Base-by-base conservation (phyloP, 2,888 invertebrate species). In the Drosophila atroscutellata region DNA sequence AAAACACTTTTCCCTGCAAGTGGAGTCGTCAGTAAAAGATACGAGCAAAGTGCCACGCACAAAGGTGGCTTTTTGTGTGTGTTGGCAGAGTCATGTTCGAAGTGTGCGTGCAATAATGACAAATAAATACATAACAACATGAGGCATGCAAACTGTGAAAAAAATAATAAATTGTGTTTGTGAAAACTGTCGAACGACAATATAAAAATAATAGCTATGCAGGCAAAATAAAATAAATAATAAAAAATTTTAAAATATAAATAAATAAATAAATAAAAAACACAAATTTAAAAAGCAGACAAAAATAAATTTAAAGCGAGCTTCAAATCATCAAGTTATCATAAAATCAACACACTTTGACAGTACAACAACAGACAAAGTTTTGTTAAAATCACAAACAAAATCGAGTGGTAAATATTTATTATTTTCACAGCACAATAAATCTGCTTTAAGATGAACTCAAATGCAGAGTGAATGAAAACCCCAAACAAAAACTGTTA, bases 361-460 rank as follows among this genome's bases (percentile, higher is more conserved):
- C n/a, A 18, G 24, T 18, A 28, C 20, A 26, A 47, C 36, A n/a
- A 20, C 9, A 24, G 11, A 28, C 54, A n/a, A 47, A 26, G 3
- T 45, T 47, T 57, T 28, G n/a, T 42, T 50, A 34, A 50, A 51
- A 28, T 20, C 49, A 18, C 47, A 52, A 52, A 34, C 28, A 34
- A 57, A 68, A 30, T 34, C 56, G 54, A 56, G 63, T 78, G 84
- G 84, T 84, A 88, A 84, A 80, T 84, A 84, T 86, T 71, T 83
- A 69, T 86, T 86, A 66, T 45, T 67, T 66, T 28, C 58, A 70
- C 69, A 84, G 37, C 20, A 65, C 51, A 65, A 76, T 87, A 77
- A 88, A 78, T 84, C 75, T 58, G 62, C 62, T 75, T 72, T 68
- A 84, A 66, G 59, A 75, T 75, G 52, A 85, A 85, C 82, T 73